A percentile compares a stretch with the other conserved stretches of the same genome.
Conservation (phyloP, 2,888 invertebrate species). For the Trachelus tabidus region DNA sequence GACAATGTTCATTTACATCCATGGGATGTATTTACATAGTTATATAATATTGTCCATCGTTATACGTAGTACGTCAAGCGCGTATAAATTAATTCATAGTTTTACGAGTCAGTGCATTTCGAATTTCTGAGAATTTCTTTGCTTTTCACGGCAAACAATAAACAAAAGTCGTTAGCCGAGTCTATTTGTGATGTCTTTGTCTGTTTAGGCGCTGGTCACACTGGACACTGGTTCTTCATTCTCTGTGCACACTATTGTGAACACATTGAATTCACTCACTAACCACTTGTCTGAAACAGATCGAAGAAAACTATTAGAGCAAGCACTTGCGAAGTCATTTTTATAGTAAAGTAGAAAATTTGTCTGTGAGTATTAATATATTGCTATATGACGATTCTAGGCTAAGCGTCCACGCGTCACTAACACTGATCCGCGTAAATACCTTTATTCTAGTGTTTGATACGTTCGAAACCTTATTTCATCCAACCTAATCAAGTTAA, state of each 20-base stretch:
- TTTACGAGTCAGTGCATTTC: conserved; percentile 31
- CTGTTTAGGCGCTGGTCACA: conserved; percentile 38
- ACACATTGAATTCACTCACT: conserved; percentile 58
- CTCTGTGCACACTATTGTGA: conserved; percentile 48
- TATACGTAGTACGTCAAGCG: conserved; percentile 47
- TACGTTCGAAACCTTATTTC: not conserved
- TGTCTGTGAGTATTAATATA: not conserved
- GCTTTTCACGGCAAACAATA: conserved; percentile 45
- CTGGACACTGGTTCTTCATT: conserved; percentile 47
- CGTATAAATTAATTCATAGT: conserved; percentile 52
- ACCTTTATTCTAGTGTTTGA: not conserved
- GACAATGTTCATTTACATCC: conserved; percentile 53
- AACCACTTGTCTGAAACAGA: conserved; percentile 56
- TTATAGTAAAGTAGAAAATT: not conserved
- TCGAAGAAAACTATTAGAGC: not conserved
- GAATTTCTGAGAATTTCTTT: conserved; percentile 28
- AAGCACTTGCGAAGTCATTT: not conserved
- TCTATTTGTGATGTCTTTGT: conserved; percentile 27
- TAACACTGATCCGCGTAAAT: not conserved
- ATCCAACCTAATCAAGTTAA: not conserved
- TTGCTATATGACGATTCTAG: not conserved
- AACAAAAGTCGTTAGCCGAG: conserved; percentile 42
- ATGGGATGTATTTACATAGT: conserved; percentile 55
- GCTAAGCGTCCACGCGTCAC: not conserved
- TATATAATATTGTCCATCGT: conserved; percentile 50